These are phyloP conservation scores for Lutjanus campechanus DNA, from an alignment of 2,797 vertebrate species.

Conservation along the genomic window DNA sequence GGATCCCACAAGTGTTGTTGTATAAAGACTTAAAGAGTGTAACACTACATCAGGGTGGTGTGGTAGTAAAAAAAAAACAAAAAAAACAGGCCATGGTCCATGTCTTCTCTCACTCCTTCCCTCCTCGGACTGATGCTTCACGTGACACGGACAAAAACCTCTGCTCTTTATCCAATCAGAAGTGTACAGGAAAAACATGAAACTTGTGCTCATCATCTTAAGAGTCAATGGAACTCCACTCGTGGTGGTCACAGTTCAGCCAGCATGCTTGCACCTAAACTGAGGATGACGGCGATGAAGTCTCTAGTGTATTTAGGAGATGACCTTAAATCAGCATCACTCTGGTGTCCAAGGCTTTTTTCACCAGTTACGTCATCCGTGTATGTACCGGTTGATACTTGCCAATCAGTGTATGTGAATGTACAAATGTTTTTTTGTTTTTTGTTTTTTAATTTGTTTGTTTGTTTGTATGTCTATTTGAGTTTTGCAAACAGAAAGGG, in stretches of 20 bases:
- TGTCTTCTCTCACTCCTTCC: slow-evolving; percentile 60
- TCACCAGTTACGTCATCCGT: slow-evolving; percentile 66
- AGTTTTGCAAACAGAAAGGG: slow-evolving; percentile 66
- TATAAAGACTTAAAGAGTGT: slow-evolving; percentile 53
- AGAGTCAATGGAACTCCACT: slow-evolving; percentile 41
- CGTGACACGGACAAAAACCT: slow-evolving; percentile 45
- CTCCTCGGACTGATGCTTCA: slow-evolving; percentile 52
- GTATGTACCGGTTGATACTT: slow-evolving; percentile 74
- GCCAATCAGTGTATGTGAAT: slow-evolving; percentile 84
- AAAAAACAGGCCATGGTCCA: slow-evolving; percentile 32
- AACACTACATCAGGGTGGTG: slow-evolving; percentile 25
- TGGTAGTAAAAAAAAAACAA: slow-evolving; percentile 1
- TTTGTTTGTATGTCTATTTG: slow-evolving; percentile 63
- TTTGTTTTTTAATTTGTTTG: slow-evolving; percentile 16
- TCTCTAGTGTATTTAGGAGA: slow-evolving; percentile 46
- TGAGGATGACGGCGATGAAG: slow-evolving; percentile 49
- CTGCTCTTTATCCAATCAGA: slow-evolving; percentile 58
- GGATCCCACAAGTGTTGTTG: slow-evolving; percentile 41
- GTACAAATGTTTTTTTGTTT: slow-evolving; percentile 74
- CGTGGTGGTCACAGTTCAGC: slow-evolving; percentile 55
- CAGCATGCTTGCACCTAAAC: slow-evolving; percentile 77
- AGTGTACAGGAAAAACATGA: slow-evolving; percentile 64
- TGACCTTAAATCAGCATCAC: slow-evolving; percentile 55
- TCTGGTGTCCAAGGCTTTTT: slow-evolving; percentile 55
- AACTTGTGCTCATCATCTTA: slow-evolving; percentile 38